Evolutionary conservation across 2,888 invertebrate species (phyloP), one percentile per base, ranked within the genome.

Genomic region (Boloria selene): DNA sequence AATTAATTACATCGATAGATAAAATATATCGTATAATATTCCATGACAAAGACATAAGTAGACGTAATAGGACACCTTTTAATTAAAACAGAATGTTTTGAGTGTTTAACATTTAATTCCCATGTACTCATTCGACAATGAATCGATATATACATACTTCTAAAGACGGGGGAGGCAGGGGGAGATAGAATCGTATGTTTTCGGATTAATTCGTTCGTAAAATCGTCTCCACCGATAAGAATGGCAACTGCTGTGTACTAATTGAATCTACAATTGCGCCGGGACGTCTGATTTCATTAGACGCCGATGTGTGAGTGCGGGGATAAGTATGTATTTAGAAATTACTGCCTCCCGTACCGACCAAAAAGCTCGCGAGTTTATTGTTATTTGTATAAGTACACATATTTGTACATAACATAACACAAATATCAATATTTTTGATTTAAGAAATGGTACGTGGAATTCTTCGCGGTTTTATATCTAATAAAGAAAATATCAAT

Each of bases 201-300:
- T 90, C 88, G 89, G 88, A 91, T 90, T 90, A 90, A 92, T 92
- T 92, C 91, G 90, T 89, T 92, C 91, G 91, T 90, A 88, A 92
- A 92, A 92, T 92, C 91, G 91, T 90, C 90, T 87, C 87, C 83
- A 77, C 82, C 87, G 90, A 91, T 92, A 92, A 92, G 91, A 92
- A 92, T 90, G 86, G 90, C 87, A 87, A 90, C 83, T 83, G 87
- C 86, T 88, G 86, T 87, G 85, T 90, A 88, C 90, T 91, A 92
- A 92, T 92, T 92, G 90, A 91, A 91, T 90, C 87, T 90, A 89
- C 90, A 90, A 90, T 90, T 89, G 89, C 84, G 87, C 77, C 75
- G 86, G 86, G 85, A 88, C 87, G 90, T 90, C 89, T 90, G 90
- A 90, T 90, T 90, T 89, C 88, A 86, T 88, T 90, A 87, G 82